phyloP scores from a whole-genome alignment of 1,140 invertebrate genomes.

The Probaryconus sp. region DNA sequence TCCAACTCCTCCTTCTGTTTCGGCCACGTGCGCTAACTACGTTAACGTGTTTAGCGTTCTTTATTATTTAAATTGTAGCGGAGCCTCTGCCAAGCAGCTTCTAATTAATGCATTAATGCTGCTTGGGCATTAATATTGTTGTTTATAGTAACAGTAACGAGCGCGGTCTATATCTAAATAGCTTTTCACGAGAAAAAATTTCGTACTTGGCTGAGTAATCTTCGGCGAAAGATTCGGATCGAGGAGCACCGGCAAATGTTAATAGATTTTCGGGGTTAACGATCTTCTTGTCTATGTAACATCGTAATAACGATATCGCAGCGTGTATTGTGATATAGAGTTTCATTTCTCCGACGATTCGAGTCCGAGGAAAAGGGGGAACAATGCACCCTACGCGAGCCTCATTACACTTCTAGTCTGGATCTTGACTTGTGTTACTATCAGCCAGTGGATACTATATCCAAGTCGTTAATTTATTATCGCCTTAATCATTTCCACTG shows the following conservation, averaged over 20 bases:
- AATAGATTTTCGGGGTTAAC: slow-evolving; percentile 66
- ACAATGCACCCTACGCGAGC: slow-evolving; percentile 64
- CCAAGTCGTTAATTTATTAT: slow-evolving; percentile 60
- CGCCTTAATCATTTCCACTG: slow-evolving; percentile 34
- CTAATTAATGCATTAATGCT: slow-evolving; percentile 48
- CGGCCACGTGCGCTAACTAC: slow-evolving; percentile 59
- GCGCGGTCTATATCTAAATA: too few species aligned
- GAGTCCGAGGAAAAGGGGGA: slow-evolving; percentile 51
- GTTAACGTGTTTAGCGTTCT: slow-evolving; percentile 57
- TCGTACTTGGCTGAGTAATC: too few species aligned
- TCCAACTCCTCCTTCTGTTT: slow-evolving; percentile 53
- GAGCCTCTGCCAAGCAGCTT: slow-evolving; percentile 42
- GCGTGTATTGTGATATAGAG: slow-evolving; percentile 66
- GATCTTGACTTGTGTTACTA: slow-evolving; percentile 54
- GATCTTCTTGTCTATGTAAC: slow-evolving; percentile 61
- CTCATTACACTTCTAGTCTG: slow-evolving; percentile 64
- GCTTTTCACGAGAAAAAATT: too few species aligned
- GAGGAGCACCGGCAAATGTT: slow-evolving; percentile 23
- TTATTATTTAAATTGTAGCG: slow-evolving; percentile 52
- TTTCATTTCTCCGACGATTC: slow-evolving; percentile 75
- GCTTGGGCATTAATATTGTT: slow-evolving; percentile 7
- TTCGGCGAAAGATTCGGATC: neutral
- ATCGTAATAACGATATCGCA: slow-evolving; percentile 66
- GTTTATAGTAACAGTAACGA: too few species aligned
- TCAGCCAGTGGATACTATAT: slow-evolving; percentile 52